A percentile compares a stretch with the other conserved stretches of the same genome.
Evolutionary conservation across 2,797 vertebrate species (phyloP).

Genomic region (Numenius phaeopus): DNA sequence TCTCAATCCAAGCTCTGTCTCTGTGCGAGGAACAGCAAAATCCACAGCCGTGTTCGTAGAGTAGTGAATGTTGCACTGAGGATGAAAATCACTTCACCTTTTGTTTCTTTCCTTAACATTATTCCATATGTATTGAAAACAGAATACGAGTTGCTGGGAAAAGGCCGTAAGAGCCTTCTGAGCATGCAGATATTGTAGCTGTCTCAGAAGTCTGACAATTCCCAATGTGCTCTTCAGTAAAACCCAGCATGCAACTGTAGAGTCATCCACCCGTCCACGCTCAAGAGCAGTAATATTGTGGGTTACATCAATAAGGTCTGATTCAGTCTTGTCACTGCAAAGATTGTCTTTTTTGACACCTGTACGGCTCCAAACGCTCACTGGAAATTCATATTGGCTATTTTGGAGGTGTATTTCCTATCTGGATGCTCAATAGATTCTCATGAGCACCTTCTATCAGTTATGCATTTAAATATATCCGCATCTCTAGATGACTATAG

Average conservation of each 20-base stretch:
- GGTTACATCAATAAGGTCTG: background rate
- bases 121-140: background rate
- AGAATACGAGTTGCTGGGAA: background rate
- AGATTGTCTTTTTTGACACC: background rate
- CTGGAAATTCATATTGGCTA: background rate
- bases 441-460: background rate
- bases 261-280: background rate
- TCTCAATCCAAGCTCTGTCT: background rate
- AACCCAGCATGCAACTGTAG: background rate
- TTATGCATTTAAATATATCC: background rate
- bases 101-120: background rate
- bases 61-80: background rate
- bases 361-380: background rate
- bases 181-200: background rate
- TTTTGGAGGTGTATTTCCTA: background rate
- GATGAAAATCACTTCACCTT: background rate
- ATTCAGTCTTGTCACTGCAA: background rate
- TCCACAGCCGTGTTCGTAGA: background rate
- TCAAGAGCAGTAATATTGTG: background rate
- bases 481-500: background rate
- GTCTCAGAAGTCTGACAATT: background rate
- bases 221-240: constrained; percentile 16
- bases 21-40: background rate
- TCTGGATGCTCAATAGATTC: background rate
- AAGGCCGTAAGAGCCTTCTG: background rate